Evolutionary conservation across 2,888 invertebrate species (phyloP), one percentile per base, ranked within the genome.

Genomic region (Oligia strigilis): DNA sequence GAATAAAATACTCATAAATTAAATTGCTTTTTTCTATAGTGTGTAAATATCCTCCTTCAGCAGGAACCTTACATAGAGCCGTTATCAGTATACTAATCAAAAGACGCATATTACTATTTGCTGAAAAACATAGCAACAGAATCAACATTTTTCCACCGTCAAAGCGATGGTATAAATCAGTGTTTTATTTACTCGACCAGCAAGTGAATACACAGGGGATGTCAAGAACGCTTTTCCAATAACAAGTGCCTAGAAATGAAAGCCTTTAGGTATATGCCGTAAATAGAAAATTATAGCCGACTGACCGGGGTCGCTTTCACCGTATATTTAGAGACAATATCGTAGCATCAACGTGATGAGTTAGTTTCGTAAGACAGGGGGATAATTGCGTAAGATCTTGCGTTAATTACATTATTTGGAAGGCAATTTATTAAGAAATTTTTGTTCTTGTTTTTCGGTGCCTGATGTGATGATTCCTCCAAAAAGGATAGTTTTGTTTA

Each of bases 241-340:
- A 94, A 94, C 92, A 93, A 94, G 93, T 92, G 93, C 91, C 93
- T 91, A 92, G 93, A 92, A 93, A 95, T 94, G 94, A 94, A 93
- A 93, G 93, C 93, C 92, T 95, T 29, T 29, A 29, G 29, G 95
- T 95, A 95, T 94, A 91, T 94, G 89, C 92, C 94, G 93, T 95
- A 95, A 95, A 95, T 94, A 93, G 93, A 93, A 94, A 94, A 94
- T 95, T 94, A 95, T 94, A 91, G 94, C 91, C 89, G 85, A 82
- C 87, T 90, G 89, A 90, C 88, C 85, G 82, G 90, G 92, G 93
- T 93, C 92, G 92, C 93, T 93, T 93, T 91, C 91, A 92, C 92
- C 89, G 89, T 91, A 92, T 91, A 92, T 90, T 88, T 88, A 71
- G 55, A 72, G 89, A 90, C 91, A 90, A 92, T 93, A 92, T 91